Percentiles rank a stretch among this genome's conserved stretches.
phyloP scores from a whole-genome alignment of 2,113 vertebrate genomes.

The Phaethornis superciliosus region DNA sequence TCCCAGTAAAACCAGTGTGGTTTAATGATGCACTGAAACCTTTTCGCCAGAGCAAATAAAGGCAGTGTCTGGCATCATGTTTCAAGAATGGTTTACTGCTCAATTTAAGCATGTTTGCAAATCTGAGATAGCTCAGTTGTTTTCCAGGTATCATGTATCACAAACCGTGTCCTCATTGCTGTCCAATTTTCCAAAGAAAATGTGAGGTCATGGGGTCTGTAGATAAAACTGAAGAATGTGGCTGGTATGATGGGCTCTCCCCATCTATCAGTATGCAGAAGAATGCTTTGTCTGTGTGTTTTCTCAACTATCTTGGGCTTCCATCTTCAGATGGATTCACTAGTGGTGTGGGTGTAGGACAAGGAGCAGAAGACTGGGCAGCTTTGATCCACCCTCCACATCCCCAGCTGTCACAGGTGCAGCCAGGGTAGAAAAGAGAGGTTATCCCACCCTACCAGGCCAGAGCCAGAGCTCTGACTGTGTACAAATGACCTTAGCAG shows the following conservation, averaged over 20 bases:
- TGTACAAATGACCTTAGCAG: background rate
- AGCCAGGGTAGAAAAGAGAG: background rate
- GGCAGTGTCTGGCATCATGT: background rate
- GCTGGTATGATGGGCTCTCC: background rate
- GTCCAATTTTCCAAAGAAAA: background rate
- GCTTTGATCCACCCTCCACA: background rate
- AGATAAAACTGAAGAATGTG: background rate
- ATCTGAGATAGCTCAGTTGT: background rate
- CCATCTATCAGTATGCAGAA: background rate
- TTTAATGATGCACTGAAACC: background rate
- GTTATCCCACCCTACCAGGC: background rate
- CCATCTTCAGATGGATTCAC: background rate
- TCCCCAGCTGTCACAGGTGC: background rate
- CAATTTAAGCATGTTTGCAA: background rate
- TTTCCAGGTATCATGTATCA: background rate
- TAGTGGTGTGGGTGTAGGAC: rapidly evolving
- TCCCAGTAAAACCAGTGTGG: background rate
- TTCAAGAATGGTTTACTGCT: background rate
- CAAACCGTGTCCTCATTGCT: background rate
- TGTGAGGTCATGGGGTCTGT: background rate
- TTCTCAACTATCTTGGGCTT: background rate
- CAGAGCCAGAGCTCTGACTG: background rate
- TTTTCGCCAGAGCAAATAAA: background rate
- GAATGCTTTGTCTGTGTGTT: background rate
- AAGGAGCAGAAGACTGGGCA: background rate